These are phyloP conservation scores for Acrobasis consociella DNA, from an alignment of 2,888 invertebrate species.

Conservation along the genomic window DNA sequence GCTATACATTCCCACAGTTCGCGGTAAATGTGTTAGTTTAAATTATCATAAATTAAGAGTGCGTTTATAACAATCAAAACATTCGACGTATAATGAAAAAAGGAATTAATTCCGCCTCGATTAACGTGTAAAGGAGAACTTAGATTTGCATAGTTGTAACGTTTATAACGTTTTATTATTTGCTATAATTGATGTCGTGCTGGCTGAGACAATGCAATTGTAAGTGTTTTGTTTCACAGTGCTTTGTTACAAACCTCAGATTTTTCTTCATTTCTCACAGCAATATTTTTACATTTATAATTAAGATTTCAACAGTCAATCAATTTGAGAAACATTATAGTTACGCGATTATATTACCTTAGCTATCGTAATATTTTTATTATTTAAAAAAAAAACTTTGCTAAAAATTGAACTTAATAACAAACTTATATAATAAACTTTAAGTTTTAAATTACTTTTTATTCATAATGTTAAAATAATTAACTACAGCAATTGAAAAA, in stretches of 20 bases:
- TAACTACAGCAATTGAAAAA: too few relatives aligned
- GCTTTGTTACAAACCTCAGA: constrained; percentile 20
- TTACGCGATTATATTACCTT: too few relatives aligned
- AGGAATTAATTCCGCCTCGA: constrained; percentile 61
- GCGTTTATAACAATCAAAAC: constrained; percentile 68
- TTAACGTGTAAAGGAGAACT: constrained; percentile 31
- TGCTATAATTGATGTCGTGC: constrained; percentile 18
- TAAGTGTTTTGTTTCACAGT: constrained; percentile 5
- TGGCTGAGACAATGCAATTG: constrained; percentile 16
- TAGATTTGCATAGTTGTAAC: constrained; percentile 22
- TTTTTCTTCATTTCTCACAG: constrained; percentile 5
- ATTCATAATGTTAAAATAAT: too few relatives aligned
- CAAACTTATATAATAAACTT: too few relatives aligned
- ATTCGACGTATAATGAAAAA: constrained; percentile 39
- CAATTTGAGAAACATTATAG: not conserved
- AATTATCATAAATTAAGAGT: constrained; percentile 54
- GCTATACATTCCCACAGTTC: constrained; percentile 20
- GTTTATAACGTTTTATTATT: constrained; percentile 13
- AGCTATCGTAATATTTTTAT: too few relatives aligned
- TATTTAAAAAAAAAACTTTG: too few relatives aligned
- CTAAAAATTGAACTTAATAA: too few relatives aligned
- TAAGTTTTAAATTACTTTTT: too few relatives aligned
- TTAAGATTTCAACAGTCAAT: not conserved
- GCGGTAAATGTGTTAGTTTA: constrained; percentile 10
- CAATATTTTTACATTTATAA: not conserved